Evolutionary conservation across 2,888 invertebrate species (phyloP).

Genomic region (Eristalinus sepulchralis): DNA sequence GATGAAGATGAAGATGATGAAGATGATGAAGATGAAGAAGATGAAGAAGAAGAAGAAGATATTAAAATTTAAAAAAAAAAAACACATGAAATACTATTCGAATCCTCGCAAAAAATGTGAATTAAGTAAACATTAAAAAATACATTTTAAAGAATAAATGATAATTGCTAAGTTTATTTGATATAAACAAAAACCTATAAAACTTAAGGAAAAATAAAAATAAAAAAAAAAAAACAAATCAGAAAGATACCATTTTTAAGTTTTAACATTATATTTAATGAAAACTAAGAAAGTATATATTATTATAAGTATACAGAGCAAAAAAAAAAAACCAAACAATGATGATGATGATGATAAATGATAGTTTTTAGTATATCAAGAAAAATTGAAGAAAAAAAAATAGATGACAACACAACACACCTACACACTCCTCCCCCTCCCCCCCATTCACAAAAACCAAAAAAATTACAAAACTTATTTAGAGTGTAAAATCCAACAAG

Average conservation of each 20-base stretch:
- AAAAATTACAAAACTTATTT: slow-evolving; percentile 2
- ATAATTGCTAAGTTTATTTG: slow-evolving; percentile 1
- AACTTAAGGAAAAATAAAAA: slow-evolving; percentile 14
- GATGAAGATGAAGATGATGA: neutral
- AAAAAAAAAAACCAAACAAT: neutral
- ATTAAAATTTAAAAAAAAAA: slow-evolving; percentile 2
- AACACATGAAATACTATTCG: slow-evolving; percentile 57
- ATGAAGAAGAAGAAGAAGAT: neutral
- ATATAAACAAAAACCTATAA: neutral
- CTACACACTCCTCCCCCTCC: neutral
- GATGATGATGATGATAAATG: neutral
- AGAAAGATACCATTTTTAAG: slow-evolving; percentile 53
- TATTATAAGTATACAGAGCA: slow-evolving; percentile 56
- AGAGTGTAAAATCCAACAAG: neutral
- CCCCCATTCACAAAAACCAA: too few species aligned
- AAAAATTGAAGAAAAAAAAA: neutral
- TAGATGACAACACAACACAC: neutral
- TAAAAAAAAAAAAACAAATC: slow-evolving; percentile 4
- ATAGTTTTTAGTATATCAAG: slow-evolving; percentile 55
- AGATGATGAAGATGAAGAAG: neutral
- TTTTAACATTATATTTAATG: slow-evolving; percentile 65
- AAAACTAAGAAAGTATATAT: slow-evolving; percentile 47
- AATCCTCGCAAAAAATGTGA: slow-evolving; percentile 73
- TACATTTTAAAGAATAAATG: slow-evolving; percentile 24
- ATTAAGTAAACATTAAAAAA: slow-evolving; percentile 50